A percentile compares a stretch with the other conserved stretches of the same genome.
These are phyloP conservation scores for Urocynchramus pylzowi DNA, from an alignment of 2,113 vertebrate genomes.

Conservation along the genomic window DNA sequence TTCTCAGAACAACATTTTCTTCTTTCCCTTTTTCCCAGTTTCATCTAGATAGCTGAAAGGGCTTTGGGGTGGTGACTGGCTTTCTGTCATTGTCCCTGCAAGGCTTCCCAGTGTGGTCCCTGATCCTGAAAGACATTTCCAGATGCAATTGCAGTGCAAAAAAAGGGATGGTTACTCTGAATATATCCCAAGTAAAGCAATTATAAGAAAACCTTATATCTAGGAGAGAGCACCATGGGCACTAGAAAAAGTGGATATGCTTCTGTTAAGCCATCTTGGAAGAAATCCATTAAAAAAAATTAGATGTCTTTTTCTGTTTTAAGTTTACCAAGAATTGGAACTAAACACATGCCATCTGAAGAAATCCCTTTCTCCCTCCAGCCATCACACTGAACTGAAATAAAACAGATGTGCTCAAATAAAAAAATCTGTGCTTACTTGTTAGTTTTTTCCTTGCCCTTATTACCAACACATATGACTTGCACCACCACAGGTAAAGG, in stretches of 20 bases:
- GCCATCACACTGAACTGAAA: conserved; percentile 62
- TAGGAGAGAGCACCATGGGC: background rate
- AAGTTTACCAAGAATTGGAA: conserved; percentile 64
- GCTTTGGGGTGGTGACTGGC: background rate
- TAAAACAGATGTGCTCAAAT: conserved; percentile 71
- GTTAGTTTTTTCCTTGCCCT: background rate
- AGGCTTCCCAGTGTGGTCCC: background rate
- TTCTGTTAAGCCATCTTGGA: conserved; percentile 25
- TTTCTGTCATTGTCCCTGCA: background rate
- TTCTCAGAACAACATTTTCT: background rate
- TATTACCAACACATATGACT: conserved; percentile 25
- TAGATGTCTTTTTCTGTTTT: conserved; percentile 48
- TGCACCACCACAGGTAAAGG: background rate
- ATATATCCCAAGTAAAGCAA: background rate
- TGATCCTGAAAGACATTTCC: conserved; percentile 9
- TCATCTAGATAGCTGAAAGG: background rate
- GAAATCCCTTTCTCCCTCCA: conserved; percentile 54
- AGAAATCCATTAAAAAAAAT: conserved; percentile 25
- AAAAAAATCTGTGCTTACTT: conserved; percentile 26
- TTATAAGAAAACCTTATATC: background rate
- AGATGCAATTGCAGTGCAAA: background rate
- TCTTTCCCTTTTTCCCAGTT: background rate
- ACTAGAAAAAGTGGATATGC: background rate
- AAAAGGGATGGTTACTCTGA: background rate
- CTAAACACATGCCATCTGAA: conserved; percentile 64